Conservation (phyloP, 1,140 invertebrate genomes). For the Steinernema khuongi region DNA sequence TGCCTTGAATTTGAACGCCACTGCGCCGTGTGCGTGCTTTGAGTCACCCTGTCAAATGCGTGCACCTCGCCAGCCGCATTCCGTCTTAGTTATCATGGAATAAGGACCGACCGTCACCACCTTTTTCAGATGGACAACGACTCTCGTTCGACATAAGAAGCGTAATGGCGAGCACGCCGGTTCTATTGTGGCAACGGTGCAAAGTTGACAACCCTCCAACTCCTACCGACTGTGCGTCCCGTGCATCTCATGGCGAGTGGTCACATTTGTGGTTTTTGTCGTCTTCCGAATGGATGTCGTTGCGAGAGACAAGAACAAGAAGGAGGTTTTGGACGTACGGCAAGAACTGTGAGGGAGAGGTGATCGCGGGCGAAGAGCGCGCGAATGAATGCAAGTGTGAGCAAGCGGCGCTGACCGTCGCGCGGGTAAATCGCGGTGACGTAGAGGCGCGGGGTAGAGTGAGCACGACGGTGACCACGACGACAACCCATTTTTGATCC, state of each 20-base stretch:
- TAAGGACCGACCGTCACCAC: background rate
- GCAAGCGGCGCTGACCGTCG: conserved; percentile 3
- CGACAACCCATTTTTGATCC: no score
- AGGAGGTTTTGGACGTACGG: background rate
- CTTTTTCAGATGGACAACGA: no score
- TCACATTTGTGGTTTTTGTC: no score
- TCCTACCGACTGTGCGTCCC: no score
- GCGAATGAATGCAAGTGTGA: conserved; percentile 5
- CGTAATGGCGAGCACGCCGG: no score
- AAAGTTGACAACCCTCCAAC: no score
- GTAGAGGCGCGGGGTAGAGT: background rate
- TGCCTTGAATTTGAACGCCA: background rate
- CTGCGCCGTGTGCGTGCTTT: background rate
- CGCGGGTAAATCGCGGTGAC: background rate
- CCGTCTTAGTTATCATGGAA: background rate
- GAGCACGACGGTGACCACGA: no score
- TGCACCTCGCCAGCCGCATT: background rate
- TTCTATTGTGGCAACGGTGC: no score
- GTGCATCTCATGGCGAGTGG: no score
- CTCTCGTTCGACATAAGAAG: no score
- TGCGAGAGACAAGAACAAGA: background rate
- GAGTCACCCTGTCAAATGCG: background rate
- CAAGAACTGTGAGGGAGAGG: background rate
- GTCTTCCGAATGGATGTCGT: background rate
- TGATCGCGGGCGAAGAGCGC: background rate